phyloP scores from a whole-genome alignment of 1,140 invertebrate species.

The Lepidurus arcticus region DNA sequence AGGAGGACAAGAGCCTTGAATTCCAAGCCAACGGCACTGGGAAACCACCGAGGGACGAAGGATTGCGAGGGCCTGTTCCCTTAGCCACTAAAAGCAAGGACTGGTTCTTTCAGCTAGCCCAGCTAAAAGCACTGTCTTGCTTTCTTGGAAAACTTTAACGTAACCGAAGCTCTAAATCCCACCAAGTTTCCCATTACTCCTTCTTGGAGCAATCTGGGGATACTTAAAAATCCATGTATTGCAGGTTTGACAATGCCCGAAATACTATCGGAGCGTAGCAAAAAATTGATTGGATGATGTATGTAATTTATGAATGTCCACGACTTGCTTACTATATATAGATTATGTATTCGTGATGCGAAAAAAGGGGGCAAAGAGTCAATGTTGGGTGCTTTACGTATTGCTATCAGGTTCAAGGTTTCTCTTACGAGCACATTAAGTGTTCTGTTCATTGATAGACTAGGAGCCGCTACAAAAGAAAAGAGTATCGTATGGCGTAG shows the following conservation, averaged over 20 bases:
- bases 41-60: neutral
- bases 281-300: neutral
- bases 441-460: slow-evolving; percentile 19
- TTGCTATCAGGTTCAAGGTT: neutral
- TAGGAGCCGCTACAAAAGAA: neutral
- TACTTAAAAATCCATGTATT: too few species aligned
- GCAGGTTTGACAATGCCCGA: too few species aligned
- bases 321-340: neutral
- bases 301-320: neutral
- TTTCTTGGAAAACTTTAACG: neutral
- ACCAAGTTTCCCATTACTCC: neutral
- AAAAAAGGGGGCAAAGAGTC: neutral
- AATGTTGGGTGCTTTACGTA: neutral
- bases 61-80: slow-evolving; percentile 8
- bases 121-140: neutral
- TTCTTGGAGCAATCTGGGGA: neutral
- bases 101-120: neutral
- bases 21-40: slow-evolving; percentile 9
- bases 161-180: neutral
- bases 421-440: neutral
- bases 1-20: slow-evolving; percentile 21
- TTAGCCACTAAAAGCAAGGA: neutral
- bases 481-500: slow-evolving; percentile 18
- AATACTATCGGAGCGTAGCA: too few species aligned
- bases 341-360: neutral